A percentile compares a stretch with the other conserved stretches of the same genome.
Evolutionary conservation across 2,113 vertebrate genomes (phyloP).

Genomic region (Galeopterus variegatus): DNA sequence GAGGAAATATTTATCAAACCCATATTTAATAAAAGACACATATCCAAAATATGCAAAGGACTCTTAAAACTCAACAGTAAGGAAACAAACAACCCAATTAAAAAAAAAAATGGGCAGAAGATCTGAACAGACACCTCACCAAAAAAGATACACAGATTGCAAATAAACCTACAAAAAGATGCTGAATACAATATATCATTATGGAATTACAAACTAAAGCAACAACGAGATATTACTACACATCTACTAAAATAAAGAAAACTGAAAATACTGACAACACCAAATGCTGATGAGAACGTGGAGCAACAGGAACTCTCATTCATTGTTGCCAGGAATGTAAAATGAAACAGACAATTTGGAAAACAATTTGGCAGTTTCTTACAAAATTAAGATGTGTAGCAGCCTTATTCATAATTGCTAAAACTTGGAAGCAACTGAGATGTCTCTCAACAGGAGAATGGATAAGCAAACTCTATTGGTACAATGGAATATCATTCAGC

Average conservation of each 20-base stretch:
- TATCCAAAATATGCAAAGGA: background rate
- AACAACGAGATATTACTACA: background rate
- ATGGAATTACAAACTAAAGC: background rate
- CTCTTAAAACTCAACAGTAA: background rate
- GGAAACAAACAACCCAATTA: background rate
- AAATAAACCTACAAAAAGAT: background rate
- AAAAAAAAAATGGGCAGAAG: background rate
- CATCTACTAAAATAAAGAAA: background rate
- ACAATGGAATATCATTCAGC: background rate
- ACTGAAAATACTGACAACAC: background rate
- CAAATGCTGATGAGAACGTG: background rate
- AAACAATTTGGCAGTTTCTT: background rate
- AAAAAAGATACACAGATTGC: background rate
- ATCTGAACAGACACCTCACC: background rate
- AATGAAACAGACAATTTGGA: background rate
- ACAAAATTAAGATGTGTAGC: background rate
- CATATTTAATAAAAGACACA: background rate
- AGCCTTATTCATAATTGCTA: background rate
- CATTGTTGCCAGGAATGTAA: background rate
- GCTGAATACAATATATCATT: background rate
- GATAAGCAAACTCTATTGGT: background rate
- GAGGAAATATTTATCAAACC: background rate
- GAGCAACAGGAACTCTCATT: background rate
- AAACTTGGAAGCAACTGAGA: constrained; percentile 6
- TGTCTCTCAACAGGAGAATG: background rate